Base-by-base conservation (phyloP, 2,113 vertebrate species). In the Plectropomus leopardus region DNA sequence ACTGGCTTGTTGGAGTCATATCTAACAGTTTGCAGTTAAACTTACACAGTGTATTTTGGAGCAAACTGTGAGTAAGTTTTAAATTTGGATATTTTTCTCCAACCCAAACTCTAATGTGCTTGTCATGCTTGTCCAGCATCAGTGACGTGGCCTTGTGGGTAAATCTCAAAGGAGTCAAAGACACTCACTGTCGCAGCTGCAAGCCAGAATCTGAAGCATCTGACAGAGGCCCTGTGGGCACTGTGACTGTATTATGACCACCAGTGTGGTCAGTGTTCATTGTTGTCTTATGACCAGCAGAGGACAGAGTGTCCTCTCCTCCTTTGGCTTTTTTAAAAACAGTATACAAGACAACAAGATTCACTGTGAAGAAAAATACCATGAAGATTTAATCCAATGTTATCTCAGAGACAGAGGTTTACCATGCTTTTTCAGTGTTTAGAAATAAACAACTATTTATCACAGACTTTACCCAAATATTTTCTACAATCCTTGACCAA, bases 71-170 rank as follows among this genome's bases (percentile, higher is more conserved):
- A 40, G 10, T 7, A 40, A 40, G 36, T 10, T 40, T 40, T 40
- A 40, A 40, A 40, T 40, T 40, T 40, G 36, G 36, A 40, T 40
- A 40, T 40, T 40, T 40, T 11, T 40, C 36, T 40, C 36, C 36
- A 40, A 40, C 36, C 36, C 36, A 7, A 9, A 40, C 7, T 40
- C 36, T 40, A 40, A 40, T 40, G 36, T 40, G 36, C 36, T 40
- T 40, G 36, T 40, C 36, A 40, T 44, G 24, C 36, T 57, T 71
- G 51, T 67, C 73, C 32, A 26, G 53, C 63, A 58, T 58, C 53
- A 36, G 16, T 28, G 23, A 40, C 10, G 0, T n/a, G 30, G 10
- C 26, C 42, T 67, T 36, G 28, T 28, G 28, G 5, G 16, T 51
- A 36, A 59, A 40, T 68, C 63, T 59, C 64, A 42, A 30, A 11